Percentiles rank a stretch among this genome's conserved stretches.
Evolutionary conservation across 2,888 invertebrate species (phyloP).

Genomic region (Amiota minor): DNA sequence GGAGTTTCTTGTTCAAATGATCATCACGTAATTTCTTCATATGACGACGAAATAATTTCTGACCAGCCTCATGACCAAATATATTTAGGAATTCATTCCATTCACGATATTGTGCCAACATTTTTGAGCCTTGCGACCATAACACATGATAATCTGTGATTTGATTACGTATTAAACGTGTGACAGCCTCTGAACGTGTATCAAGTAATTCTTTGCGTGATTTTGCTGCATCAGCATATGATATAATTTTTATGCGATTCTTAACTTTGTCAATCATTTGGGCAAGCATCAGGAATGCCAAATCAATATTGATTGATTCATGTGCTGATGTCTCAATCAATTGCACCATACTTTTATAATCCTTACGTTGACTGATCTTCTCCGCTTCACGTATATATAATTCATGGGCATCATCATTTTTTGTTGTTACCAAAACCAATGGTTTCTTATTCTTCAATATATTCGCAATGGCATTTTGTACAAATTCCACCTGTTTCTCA

Average conservation of each 20-base stretch:
- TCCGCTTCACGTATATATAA: slow-evolving; percentile 91
- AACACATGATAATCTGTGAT: slow-evolving; percentile 87
- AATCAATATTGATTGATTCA: slow-evolving; percentile 95
- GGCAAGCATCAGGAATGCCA: slow-evolving; percentile 90
- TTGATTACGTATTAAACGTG: slow-evolving; percentile 87
- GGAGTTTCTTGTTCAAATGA: slow-evolving; percentile 83
- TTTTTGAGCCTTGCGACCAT: slow-evolving; percentile 90
- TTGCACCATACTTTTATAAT: slow-evolving; percentile 90
- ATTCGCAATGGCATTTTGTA: slow-evolving; percentile 88
- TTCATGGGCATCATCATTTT: slow-evolving; percentile 94
- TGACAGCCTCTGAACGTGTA: slow-evolving; percentile 91
- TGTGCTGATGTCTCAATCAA: slow-evolving; percentile 96
- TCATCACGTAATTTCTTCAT: slow-evolving; percentile 88
- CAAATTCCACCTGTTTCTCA: slow-evolving; percentile 92
- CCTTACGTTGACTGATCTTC: slow-evolving; percentile 89
- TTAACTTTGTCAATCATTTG: slow-evolving; percentile 95
- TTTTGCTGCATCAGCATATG: slow-evolving; percentile 88
- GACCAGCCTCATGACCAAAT: slow-evolving; percentile 89
- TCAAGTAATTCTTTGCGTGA: slow-evolving; percentile 91
- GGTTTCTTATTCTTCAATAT: slow-evolving; percentile 95
- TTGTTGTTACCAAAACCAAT: slow-evolving; percentile 93
- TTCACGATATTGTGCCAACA: slow-evolving; percentile 89
- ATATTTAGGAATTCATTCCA: slow-evolving; percentile 91
- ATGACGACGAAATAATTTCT: slow-evolving; percentile 84
- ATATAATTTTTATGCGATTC: slow-evolving; percentile 78